These are phyloP conservation scores for Ctenicera cuprea DNA, from an alignment of 2,888 invertebrate genomes.

Conservation along the genomic window DNA sequence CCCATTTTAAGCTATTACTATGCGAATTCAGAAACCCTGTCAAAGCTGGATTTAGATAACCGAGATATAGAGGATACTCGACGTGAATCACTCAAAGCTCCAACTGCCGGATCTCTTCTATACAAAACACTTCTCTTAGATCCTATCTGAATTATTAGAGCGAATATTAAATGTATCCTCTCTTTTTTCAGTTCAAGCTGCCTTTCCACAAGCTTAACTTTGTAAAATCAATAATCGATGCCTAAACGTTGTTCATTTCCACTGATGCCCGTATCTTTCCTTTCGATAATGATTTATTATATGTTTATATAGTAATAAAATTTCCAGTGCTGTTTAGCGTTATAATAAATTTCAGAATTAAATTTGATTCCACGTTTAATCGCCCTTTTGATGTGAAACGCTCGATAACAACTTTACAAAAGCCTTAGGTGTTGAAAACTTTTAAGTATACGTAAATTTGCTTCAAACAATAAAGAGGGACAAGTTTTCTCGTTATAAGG, in stretches of 20 bases:
- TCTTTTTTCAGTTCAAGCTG: not conserved
- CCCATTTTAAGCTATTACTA: slow-evolving; percentile 37
- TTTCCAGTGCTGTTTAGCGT: not conserved
- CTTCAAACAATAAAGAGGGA: slow-evolving; percentile 24
- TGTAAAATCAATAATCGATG: not conserved
- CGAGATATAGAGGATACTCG: slow-evolving; percentile 23
- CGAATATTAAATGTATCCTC: not conserved
- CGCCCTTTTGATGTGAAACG: slow-evolving; percentile 2
- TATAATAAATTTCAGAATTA: not conserved
- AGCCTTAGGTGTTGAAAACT: slow-evolving; percentile 21
- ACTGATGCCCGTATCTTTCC: slow-evolving; percentile 6
- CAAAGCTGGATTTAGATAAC: slow-evolving; percentile 32
- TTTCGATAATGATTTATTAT: slow-evolving; percentile 8
- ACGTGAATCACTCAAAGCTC: slow-evolving; percentile 23
- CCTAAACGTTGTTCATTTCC: slow-evolving; percentile 17
- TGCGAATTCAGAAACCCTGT: slow-evolving; percentile 36
- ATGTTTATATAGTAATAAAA: slow-evolving; percentile 7
- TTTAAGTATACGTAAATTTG: slow-evolving; percentile 25
- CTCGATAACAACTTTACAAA: slow-evolving; percentile 20
- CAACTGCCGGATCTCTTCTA: slow-evolving; percentile 10
- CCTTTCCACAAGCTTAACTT: not conserved
- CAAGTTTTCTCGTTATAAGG: slow-evolving; percentile 25
- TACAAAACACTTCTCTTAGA: slow-evolving; percentile 14
- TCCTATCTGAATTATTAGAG: slow-evolving; percentile 18
- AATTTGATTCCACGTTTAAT: slow-evolving; percentile 13